Evolutionary conservation across 2,888 invertebrate species (phyloP).

Genomic region (Erebia palarica): DNA sequence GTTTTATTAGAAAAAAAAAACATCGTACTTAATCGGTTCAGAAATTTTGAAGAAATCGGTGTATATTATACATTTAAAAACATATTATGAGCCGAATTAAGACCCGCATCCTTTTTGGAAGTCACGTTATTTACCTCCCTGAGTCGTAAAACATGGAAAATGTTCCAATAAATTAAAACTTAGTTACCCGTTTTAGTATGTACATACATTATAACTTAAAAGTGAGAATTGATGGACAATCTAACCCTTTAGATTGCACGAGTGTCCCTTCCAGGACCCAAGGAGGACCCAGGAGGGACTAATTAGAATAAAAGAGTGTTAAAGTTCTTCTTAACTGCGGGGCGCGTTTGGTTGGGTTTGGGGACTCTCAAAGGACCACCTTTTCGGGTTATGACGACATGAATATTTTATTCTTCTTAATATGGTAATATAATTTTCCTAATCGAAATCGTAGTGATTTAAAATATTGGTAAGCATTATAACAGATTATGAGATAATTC

Average conservation of each 20-base stretch:
- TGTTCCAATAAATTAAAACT: conserved; percentile 27
- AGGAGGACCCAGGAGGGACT: conserved; percentile 57
- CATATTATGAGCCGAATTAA: too few species aligned
- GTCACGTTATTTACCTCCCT: conserved; percentile 7
- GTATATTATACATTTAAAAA: too few species aligned
- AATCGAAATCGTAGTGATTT: not conserved
- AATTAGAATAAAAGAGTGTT: conserved; percentile 78
- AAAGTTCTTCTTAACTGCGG: conserved; percentile 66
- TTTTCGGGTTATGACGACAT: conserved; percentile 47
- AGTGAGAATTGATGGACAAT: conserved; percentile 34
- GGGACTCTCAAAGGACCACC: conserved; percentile 29
- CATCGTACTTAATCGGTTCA: too few species aligned
- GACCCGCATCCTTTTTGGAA: not conserved
- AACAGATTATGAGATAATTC: too few species aligned
- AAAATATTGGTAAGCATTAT: too few species aligned
- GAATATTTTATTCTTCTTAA: conserved; percentile 49
- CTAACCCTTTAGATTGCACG: conserved; percentile 59
- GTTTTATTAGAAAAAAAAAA: too few species aligned
- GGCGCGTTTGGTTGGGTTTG: conserved; percentile 49
- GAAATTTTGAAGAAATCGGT: too few species aligned
- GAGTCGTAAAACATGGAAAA: not conserved
- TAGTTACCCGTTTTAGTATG: conserved; percentile 26
- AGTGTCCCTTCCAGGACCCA: conserved; percentile 52
- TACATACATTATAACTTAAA: conserved; percentile 38
- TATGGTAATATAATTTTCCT: not conserved